Percentiles rank a stretch among this genome's conserved stretches.
Evolutionary conservation across 2,113 vertebrate genomes (phyloP).

Genomic region (Rhodinocichla rosea): DNA sequence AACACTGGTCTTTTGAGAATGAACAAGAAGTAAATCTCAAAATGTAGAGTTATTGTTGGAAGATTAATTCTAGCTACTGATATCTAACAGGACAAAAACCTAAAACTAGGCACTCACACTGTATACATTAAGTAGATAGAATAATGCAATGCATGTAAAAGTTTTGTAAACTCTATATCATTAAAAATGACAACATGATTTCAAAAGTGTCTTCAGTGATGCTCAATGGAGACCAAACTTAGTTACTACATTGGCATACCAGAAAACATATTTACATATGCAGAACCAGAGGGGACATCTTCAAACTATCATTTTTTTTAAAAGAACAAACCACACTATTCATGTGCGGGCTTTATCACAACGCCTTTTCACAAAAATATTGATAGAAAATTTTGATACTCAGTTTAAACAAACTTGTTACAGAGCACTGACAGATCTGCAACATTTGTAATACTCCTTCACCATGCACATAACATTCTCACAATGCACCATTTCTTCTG

Average conservation of each 20-base stretch:
- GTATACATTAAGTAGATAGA: background rate
- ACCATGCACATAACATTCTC: background rate
- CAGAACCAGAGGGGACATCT: background rate
- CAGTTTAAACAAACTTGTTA: background rate
- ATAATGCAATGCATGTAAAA: background rate
- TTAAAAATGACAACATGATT: background rate
- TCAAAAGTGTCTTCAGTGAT: background rate
- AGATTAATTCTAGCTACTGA: background rate
- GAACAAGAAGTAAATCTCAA: background rate
- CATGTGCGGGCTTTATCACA: background rate
- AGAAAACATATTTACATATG: background rate
- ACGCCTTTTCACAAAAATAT: background rate
- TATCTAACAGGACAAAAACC: background rate
- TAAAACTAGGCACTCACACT: background rate
- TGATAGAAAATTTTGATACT: background rate
- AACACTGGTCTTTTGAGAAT: background rate
- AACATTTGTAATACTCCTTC: background rate
- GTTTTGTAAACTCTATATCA: constrained; percentile 3
- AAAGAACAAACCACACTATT: background rate
- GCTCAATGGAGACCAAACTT: background rate
- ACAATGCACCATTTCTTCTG: background rate
- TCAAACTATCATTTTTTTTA: background rate
- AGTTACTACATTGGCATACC: background rate
- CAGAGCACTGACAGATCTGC: background rate
- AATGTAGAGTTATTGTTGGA: background rate